phyloP scores from a whole-genome alignment of 2,888 invertebrate genomes.

The Melieria picta region DNA sequence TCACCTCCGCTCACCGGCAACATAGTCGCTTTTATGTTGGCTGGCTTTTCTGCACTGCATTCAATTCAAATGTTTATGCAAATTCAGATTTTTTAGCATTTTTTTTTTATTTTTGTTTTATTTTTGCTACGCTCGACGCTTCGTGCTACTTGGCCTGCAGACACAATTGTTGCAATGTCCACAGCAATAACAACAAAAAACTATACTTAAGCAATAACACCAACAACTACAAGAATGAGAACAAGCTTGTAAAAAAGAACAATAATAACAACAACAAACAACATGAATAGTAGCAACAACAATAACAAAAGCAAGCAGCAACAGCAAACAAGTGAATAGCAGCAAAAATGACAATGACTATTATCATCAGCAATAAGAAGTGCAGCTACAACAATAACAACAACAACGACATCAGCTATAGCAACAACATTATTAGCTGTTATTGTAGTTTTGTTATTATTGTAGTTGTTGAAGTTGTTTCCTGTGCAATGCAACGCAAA shows the following conservation, averaged over 20 bases:
- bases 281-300: too few species aligned
- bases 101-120: not conserved
- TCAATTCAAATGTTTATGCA: conserved; percentile 14
- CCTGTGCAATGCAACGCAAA: too few species aligned
- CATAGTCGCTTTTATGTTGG: too few species aligned
- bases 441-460: conserved; percentile 1
- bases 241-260: too few species aligned
- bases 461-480: too few species aligned
- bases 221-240: too few species aligned
- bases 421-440: conserved; percentile 10
- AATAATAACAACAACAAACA: too few species aligned
- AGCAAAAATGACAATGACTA: not conserved
- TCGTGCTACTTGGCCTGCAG: not conserved
- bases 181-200: not conserved
- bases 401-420: not conserved
- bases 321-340: too few species aligned
- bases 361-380: not conserved
- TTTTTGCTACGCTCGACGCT: not conserved
- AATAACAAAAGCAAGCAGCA: too few species aligned
- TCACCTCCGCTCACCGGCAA: too few species aligned
- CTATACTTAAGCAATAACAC: too few species aligned
- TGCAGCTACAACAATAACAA: not conserved
- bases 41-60: not conserved
- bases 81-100: not conserved
- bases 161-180: not conserved